These are phyloP conservation scores for Rhogogaster chlorosoma DNA, from an alignment of 2,888 invertebrate species.

Conservation along the genomic window DNA sequence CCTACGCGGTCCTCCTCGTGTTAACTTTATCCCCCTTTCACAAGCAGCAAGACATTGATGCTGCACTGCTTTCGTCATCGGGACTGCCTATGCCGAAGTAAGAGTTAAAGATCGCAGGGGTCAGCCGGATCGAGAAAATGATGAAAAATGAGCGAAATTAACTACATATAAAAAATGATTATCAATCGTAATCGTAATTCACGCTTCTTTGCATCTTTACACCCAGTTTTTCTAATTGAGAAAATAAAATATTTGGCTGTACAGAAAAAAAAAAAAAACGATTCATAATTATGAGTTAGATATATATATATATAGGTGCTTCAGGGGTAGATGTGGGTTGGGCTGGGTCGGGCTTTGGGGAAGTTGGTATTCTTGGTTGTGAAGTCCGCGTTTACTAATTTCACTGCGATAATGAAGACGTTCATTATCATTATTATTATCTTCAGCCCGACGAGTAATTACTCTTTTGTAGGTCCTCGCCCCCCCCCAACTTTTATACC, in stretches of 20 bases:
- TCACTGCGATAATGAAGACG: conserved; percentile 7
- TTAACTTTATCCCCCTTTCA: neutral
- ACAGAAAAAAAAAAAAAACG: too few relatives aligned
- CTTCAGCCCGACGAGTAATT: neutral
- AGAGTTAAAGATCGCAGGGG: too few relatives aligned
- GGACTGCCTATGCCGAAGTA: too few relatives aligned
- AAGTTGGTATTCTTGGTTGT: neutral
- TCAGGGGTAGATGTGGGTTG: neutral
- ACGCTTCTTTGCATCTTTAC: neutral
- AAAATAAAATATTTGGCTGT: neutral
- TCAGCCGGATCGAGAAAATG: too few relatives aligned
- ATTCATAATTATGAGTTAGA: neutral
- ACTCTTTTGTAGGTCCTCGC: neutral
- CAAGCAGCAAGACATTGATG: neutral
- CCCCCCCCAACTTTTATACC: neutral
- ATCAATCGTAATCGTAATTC: neutral
- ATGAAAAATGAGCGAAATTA: too few relatives aligned
- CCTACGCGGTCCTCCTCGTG: neutral
- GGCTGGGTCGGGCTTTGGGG: neutral
- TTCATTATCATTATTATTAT: neutral
- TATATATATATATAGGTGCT: neutral
- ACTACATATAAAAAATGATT: too few relatives aligned
- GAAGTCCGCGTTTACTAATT: neutral
- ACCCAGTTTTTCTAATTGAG: neutral
- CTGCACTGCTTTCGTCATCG: neutral